Conservation (phyloP, 2,888 invertebrate genomes). For the Drosophila barbarae region DNA sequence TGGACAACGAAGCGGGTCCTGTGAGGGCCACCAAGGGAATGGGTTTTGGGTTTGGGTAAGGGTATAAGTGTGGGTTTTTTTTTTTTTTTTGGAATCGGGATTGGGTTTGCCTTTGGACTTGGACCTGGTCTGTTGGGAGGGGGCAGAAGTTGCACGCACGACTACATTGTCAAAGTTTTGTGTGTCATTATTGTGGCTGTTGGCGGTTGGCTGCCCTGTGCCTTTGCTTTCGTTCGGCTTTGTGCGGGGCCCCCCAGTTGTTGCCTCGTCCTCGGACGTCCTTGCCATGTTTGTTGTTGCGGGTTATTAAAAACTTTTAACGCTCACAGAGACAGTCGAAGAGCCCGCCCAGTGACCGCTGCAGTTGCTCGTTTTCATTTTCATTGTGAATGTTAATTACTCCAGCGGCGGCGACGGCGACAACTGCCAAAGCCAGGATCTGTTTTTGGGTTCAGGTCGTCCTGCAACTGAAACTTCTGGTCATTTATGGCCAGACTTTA, state of each 20-base stretch:
- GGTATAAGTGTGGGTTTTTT: not conserved
- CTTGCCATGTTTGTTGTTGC: constrained; percentile 59
- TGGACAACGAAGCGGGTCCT: constrained; percentile 35
- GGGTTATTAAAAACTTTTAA: constrained; percentile 72
- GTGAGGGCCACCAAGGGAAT: not conserved
- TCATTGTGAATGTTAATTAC: constrained; percentile 73
- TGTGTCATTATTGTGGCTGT: constrained; percentile 71
- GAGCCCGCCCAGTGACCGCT: constrained; percentile 18
- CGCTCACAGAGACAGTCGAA: constrained; percentile 9
- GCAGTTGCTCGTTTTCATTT: constrained; percentile 66
- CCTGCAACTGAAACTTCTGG: constrained; percentile 4
- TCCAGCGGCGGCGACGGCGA: constrained; percentile 38
- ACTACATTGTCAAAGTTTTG: constrained; percentile 70
- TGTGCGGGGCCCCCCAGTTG: constrained; percentile 11
- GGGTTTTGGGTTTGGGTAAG: not conserved
- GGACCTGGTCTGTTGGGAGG: too few species aligned
- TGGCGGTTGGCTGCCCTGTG: constrained; percentile 55
- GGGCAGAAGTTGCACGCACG: constrained; percentile 51
- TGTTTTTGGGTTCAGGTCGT: constrained; percentile 8
- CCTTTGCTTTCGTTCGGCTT: constrained; percentile 41
- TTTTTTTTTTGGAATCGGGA: not conserved
- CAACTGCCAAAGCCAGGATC: constrained; percentile 41
- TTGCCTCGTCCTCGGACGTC: constrained; percentile 18
- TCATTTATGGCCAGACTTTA: not conserved
- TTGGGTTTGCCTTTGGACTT: not conserved